phyloP scores from a whole-genome alignment of 2,797 vertebrate genomes.

The Phalloptychus januarius region DNA sequence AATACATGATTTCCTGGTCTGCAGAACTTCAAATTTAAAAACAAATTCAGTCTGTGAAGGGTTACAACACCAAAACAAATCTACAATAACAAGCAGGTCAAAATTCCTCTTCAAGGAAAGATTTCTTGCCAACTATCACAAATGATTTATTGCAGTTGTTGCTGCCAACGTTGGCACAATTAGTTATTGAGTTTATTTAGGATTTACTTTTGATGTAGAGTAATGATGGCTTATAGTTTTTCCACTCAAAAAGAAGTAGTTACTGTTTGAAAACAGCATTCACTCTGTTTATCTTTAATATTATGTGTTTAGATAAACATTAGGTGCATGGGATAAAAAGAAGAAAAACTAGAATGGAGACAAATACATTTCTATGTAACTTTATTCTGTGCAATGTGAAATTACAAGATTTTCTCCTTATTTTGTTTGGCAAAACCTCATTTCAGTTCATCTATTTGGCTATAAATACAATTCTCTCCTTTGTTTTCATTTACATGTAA shows the following conservation, averaged over 20 bases:
- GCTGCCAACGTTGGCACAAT: not conserved
- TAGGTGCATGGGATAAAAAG: not conserved
- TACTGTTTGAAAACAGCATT: not conserved
- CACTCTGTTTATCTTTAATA: not conserved
- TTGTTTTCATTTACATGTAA: not conserved
- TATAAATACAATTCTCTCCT: not conserved
- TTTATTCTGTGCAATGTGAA: not conserved
- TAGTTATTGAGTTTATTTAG: not conserved
- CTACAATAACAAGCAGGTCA: not conserved
- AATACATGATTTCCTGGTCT: not conserved
- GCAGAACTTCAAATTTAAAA: not conserved
- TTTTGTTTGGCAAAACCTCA: not conserved
- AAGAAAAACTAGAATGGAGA: not conserved
- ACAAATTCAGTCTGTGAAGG: not conserved
- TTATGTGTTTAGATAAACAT: not conserved
- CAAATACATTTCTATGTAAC: not conserved
- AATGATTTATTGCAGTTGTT: not conserved
- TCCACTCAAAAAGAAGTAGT: not conserved
- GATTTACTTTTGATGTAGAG: not conserved
- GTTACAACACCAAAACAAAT: not conserved
- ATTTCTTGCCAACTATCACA: not conserved
- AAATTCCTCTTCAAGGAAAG: not conserved
- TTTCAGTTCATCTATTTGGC: not conserved
- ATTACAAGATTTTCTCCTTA: not conserved
- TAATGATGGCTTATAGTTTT: not conserved